Evolutionary conservation across 2,113 vertebrate genomes (phyloP).

Genomic region (Hypanus sabinus): DNA sequence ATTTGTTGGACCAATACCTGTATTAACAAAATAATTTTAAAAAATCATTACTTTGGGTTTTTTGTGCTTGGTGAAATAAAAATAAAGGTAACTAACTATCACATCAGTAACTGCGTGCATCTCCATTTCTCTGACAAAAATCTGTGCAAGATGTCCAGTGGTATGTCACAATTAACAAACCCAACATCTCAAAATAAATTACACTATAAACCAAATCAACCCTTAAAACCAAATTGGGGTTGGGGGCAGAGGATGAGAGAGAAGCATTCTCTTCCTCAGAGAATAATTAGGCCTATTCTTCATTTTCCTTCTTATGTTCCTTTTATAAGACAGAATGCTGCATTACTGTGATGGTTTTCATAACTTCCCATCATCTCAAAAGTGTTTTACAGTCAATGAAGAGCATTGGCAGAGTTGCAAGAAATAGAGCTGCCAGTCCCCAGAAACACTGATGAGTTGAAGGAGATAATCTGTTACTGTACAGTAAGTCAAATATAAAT

Average conservation of each 20-base stretch:
- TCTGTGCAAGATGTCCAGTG: not conserved
- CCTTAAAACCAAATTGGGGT: not conserved
- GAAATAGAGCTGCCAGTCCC: too few species aligned
- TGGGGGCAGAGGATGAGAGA: not conserved
- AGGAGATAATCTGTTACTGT: too few species aligned
- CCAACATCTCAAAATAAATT: not conserved
- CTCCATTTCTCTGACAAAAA: not conserved
- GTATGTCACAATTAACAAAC: not conserved
- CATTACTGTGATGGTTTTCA: too few species aligned
- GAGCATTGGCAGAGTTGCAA: too few species aligned
- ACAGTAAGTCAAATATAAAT: too few species aligned
- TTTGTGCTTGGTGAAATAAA: not conserved
- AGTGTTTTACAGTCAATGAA: too few species aligned
- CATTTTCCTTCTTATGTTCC: too few species aligned
- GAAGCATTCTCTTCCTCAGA: not conserved
- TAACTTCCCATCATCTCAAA: too few species aligned
- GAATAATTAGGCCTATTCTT: not conserved
- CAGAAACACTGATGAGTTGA: too few species aligned
- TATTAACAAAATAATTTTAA: not conserved
- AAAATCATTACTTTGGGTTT: too few species aligned
- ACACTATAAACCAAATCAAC: not conserved
- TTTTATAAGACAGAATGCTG: too few species aligned
- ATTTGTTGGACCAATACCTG: slow-evolving; percentile 42
- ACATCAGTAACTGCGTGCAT: not conserved
- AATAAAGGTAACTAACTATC: not conserved